A percentile compares a stretch with the other conserved stretches of the same genome.
Evolutionary conservation across 2,888 invertebrate species (phyloP).

Genomic region (Drosophila anomalata): DNA sequence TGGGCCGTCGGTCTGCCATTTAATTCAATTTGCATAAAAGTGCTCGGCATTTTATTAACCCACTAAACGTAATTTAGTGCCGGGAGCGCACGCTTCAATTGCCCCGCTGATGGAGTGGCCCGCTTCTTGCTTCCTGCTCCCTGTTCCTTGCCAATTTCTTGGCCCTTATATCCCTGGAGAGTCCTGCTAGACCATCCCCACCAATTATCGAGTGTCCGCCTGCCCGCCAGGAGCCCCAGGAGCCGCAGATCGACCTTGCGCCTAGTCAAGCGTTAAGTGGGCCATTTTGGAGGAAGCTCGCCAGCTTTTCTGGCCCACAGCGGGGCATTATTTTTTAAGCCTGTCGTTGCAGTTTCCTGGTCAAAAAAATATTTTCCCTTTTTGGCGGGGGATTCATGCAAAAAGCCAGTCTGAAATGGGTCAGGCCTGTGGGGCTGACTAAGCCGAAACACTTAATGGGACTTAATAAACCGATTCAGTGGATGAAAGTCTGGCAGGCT

Average conservation of each 20-base stretch:
- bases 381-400: background rate
- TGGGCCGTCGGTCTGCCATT: slow-evolving; percentile 50
- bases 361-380: slow-evolving; percentile 1
- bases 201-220: slow-evolving; percentile 68
- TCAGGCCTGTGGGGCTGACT: slow-evolving; percentile 23
- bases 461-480: slow-evolving; percentile 6
- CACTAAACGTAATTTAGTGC: slow-evolving; percentile 76
- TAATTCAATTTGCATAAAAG: slow-evolving; percentile 75
- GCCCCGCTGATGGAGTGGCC: slow-evolving; percentile 68
- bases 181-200: slow-evolving; percentile 34
- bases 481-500: slow-evolving; percentile 3
- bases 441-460: slow-evolving; percentile 28
- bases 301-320: slow-evolving; percentile 32
- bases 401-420: slow-evolving; percentile 26
- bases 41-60: slow-evolving; percentile 76
- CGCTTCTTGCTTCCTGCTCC: background rate
- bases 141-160: slow-evolving; percentile 30
- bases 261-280: slow-evolving; percentile 73
- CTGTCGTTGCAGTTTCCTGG: slow-evolving; percentile 29
- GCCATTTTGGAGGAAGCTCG: slow-evolving; percentile 58
- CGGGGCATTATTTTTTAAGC: slow-evolving; percentile 7
- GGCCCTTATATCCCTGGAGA: slow-evolving; percentile 45
- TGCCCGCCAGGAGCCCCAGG: slow-evolving; percentile 15
- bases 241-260: slow-evolving; percentile 69
- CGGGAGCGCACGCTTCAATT: slow-evolving; percentile 63